A percentile compares a stretch with the other conserved stretches of the same genome.
Conservation (phyloP, 2,797 vertebrate genomes). For the Corythornis leucogaster region DNA sequence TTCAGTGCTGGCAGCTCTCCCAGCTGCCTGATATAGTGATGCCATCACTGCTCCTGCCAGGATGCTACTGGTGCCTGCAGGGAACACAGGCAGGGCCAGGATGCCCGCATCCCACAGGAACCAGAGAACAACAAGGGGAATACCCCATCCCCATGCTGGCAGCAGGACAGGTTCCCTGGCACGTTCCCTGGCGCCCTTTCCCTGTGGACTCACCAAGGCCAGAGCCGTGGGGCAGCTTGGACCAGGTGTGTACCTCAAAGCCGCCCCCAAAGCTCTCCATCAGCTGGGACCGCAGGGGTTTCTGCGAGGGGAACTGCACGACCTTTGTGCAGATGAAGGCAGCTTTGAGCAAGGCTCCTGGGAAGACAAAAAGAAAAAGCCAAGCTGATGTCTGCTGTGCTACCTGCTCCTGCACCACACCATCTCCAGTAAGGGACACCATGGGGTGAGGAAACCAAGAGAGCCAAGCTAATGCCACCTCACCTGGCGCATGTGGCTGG, state of each 20-base stretch:
- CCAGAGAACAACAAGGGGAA: neutral
- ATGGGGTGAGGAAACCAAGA: neutral
- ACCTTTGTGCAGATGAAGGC: conserved; percentile 89
- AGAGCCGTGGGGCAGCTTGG: conserved; percentile 90
- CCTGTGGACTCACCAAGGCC: conserved; percentile 84
- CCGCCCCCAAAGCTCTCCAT: conserved; percentile 84
- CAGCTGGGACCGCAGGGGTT: conserved; percentile 85
- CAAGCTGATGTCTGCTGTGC: neutral
- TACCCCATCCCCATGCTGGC: neutral
- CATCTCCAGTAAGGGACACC: neutral
- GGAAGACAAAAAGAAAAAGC: neutral
- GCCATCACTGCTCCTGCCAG: conserved; percentile 91
- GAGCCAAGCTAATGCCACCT: neutral
- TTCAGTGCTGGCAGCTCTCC: conserved; percentile 78
- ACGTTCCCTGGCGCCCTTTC: neutral
- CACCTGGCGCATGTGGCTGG: conserved; percentile 93
- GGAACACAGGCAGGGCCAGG: neutral
- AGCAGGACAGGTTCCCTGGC: neutral
- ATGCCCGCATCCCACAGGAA: neutral
- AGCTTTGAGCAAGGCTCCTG: conserved; percentile 93
- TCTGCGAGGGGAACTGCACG: conserved; percentile 79
- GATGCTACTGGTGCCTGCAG: conserved; percentile 96
- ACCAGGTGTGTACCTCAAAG: conserved; percentile 93
- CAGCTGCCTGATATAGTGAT: conserved; percentile 84
- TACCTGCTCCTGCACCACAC: neutral